Conservation (phyloP, 2,113 vertebrate genomes). For the Labrus mixtus region DNA sequence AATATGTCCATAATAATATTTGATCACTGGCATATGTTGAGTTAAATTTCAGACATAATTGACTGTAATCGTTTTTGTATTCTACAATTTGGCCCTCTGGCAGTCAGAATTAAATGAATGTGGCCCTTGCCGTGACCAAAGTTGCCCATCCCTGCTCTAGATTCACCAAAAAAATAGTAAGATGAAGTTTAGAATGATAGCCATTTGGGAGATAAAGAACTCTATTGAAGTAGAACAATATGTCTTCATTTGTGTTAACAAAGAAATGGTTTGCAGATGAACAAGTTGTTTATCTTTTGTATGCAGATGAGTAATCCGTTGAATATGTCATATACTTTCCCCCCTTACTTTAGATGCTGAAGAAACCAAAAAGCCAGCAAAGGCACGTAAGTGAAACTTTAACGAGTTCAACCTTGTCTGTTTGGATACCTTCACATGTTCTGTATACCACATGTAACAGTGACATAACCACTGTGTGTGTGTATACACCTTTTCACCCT, state of each 20-base stretch:
- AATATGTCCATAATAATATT: too few species aligned
- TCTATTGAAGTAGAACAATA: too few species aligned
- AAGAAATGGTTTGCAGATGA: background rate
- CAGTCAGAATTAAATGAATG: too few species aligned
- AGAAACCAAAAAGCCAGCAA: slow-evolving; percentile 56
- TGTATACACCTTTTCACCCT: slow-evolving; percentile 23
- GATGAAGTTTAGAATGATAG: too few species aligned
- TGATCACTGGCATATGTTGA: too few species aligned
- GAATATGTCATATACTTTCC: background rate
- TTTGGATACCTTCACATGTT: background rate
- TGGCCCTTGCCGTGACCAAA: too few species aligned
- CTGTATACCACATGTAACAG: background rate
- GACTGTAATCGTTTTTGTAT: too few species aligned
- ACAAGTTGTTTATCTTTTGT: background rate
- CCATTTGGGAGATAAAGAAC: background rate
- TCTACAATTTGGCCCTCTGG: too few species aligned
- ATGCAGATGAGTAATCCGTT: background rate
- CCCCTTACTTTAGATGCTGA: slow-evolving; percentile 55
- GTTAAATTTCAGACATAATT: too few species aligned
- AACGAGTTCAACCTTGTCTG: background rate
- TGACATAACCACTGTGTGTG: slow-evolving; percentile 44
- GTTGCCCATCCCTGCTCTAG: too few species aligned
- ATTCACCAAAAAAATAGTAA: background rate
- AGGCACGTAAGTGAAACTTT: slow-evolving; percentile 56
- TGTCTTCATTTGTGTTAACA: background rate